phyloP scores from a whole-genome alignment of 2,113 vertebrate species.

The Heterotilapia buettikoferi region DNA sequence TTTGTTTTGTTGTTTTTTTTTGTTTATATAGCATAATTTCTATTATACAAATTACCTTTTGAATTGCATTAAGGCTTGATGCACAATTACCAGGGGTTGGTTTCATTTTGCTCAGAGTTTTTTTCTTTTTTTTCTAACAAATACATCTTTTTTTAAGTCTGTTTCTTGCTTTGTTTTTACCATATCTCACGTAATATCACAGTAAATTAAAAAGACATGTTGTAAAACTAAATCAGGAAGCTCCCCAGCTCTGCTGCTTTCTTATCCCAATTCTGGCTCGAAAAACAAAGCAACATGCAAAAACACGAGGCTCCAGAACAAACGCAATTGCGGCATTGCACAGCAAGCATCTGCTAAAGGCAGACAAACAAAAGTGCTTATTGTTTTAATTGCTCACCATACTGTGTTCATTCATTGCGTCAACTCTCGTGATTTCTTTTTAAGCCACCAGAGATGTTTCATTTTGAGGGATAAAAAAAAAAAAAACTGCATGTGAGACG shows the following conservation, averaged over 20 bases:
- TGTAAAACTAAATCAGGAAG: neutral
- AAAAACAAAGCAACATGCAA: neutral
- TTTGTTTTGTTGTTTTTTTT: too few species aligned
- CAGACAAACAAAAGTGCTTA: neutral
- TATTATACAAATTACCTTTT: too few species aligned
- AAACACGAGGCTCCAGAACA: neutral
- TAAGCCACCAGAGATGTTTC: neutral
- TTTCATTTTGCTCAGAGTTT: neutral
- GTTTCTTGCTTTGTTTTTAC: neutral
- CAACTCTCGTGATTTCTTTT: neutral
- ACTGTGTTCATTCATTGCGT: neutral
- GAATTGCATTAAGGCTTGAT: neutral
- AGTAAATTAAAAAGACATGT: neutral
- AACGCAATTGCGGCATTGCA: neutral
- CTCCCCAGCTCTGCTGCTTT: neutral
- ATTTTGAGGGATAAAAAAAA: neutral
- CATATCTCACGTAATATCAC: neutral
- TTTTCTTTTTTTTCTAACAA: neutral
- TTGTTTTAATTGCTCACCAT: neutral
- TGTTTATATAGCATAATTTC: too few species aligned
- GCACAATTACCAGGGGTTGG: accelerated
- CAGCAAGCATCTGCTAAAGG: neutral
- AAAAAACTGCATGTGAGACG: neutral
- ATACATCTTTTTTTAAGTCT: neutral
- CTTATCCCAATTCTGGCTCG: neutral